phyloP scores from a whole-genome alignment of 2,888 invertebrate species.

The Siphonodentalium dalli region DNA sequence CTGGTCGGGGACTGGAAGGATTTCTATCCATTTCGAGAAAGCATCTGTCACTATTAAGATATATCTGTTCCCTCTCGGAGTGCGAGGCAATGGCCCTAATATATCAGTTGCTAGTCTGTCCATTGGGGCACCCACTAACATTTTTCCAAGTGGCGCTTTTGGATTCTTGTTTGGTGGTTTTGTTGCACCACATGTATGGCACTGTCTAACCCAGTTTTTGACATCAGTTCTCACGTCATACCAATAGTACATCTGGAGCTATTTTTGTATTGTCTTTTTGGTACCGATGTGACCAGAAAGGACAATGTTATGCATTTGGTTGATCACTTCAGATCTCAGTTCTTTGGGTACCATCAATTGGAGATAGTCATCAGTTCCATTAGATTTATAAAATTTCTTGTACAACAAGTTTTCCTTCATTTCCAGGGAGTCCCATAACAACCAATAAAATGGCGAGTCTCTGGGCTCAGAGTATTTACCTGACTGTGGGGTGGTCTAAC shows the following conservation, averaged over 20 bases:
- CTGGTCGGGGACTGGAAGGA: slow-evolving; percentile 25
- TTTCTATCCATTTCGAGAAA: slow-evolving; percentile 29
- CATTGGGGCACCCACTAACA: slow-evolving; percentile 22
- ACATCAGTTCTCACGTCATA: slow-evolving; percentile 15
- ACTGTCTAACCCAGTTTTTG: slow-evolving; percentile 15
- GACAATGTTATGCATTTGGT: slow-evolving; percentile 14
- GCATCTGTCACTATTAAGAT: slow-evolving; percentile 29
- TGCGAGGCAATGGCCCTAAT: slow-evolving; percentile 27
- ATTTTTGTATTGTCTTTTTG: slow-evolving; percentile 15
- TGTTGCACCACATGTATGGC: slow-evolving; percentile 20
- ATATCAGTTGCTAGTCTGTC: slow-evolving; percentile 26
- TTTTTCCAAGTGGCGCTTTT: slow-evolving; percentile 17
- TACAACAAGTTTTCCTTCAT: slow-evolving; percentile 7
- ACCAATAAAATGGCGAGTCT: slow-evolving; percentile 13
- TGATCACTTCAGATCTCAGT: slow-evolving; percentile 7
- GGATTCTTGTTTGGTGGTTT: slow-evolving; percentile 10
- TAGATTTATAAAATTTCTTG: slow-evolving; percentile 7
- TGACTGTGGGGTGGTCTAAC: too few species aligned
- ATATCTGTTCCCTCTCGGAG: slow-evolving; percentile 28
- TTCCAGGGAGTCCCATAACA: slow-evolving; percentile 9
- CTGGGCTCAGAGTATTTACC: too few species aligned
- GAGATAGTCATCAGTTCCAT: slow-evolving; percentile 1
- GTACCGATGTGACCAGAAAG: slow-evolving; percentile 14
- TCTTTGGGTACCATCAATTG: slow-evolving; percentile 4
- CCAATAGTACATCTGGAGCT: slow-evolving; percentile 11